Evolutionary conservation across 2,888 invertebrate species (phyloP), one percentile per base, ranked within the genome.

Genomic region (Keiferia lycopersicella): DNA sequence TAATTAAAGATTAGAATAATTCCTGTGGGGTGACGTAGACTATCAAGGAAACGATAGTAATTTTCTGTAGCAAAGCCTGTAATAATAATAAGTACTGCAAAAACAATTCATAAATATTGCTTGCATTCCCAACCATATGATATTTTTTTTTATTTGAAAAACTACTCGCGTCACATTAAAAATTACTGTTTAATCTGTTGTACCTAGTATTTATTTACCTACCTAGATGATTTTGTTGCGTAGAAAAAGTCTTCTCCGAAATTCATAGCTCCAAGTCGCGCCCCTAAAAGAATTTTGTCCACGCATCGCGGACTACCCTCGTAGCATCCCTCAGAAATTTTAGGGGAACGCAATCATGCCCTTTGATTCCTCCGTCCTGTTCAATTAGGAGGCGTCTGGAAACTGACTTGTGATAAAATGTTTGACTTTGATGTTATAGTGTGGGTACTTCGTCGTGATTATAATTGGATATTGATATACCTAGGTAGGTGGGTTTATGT

Each of bases 341-440:
- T 80, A 80, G 86, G 90, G 89, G 89, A 87, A 84, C 82, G 84
- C 85, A 86, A 90, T 89, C 88, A 88, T 90, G 88, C 86, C 86
- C 86, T 90, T 90, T 90, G 90, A 91, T 89, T 90, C 80, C 80
- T 83, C 86, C 90, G 81, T 87, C 86, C 86, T 83, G 88, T 90
- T 90, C 89, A 91, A 91, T 91, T 91, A 91, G 87, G 79, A 88
- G 86, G 84, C 87, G 84, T 82, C 85, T 86, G 82, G 84, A 83
- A 72, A 76, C 73, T 82, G 83, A 80, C 82, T 85, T 77, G 78
- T 77, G 76, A 80, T 78, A 82, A 83, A 84, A 77, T 79, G 73
- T 70, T 69, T 70, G 69, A 70, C 72, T 70, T 69, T 70, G 69
- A 70, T 72, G 68, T 70, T 68, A 68, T 67, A 67, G 68, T 68